These are phyloP conservation scores for Hypsopygia costalis DNA, from an alignment of 2,888 invertebrate species.

Conservation along the genomic window DNA sequence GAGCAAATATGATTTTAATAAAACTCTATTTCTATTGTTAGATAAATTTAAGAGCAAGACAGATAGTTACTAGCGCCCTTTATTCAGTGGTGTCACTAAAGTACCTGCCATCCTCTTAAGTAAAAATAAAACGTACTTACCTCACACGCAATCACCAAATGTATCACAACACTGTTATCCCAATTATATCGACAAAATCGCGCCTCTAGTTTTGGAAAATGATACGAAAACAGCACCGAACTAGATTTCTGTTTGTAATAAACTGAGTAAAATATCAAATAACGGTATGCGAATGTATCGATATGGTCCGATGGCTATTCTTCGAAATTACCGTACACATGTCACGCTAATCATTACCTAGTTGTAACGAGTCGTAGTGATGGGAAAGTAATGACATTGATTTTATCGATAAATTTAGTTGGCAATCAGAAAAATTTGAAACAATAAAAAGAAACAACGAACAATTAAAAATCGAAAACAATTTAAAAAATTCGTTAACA, in stretches of 20 bases:
- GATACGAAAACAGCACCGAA: slow-evolving; percentile 2
- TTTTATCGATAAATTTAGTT: neutral
- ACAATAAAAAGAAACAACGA: no score
- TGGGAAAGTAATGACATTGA: slow-evolving; percentile 18
- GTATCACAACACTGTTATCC: neutral
- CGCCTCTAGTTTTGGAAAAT: neutral
- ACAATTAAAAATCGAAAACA: no score
- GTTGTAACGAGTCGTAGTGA: slow-evolving; percentile 13
- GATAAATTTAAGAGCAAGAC: no score
- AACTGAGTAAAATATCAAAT: slow-evolving; percentile 19
- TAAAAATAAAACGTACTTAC: neutral
- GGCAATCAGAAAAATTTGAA: no score
- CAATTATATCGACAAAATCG: slow-evolving; percentile 2
- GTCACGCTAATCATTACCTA: slow-evolving; percentile 23
- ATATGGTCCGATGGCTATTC: slow-evolving; percentile 24
- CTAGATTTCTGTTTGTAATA: neutral
- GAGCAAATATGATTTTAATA: no score
- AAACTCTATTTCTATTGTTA: no score
- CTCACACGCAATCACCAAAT: neutral
- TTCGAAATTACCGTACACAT: slow-evolving; percentile 18
- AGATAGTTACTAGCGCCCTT: no score
- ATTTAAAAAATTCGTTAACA: no score
- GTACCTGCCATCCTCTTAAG: no score
- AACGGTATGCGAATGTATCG: slow-evolving; percentile 21
- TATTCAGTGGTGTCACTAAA: no score